Base-by-base conservation (phyloP, 2,888 invertebrate genomes). In the Druceiella hillmani region DNA sequence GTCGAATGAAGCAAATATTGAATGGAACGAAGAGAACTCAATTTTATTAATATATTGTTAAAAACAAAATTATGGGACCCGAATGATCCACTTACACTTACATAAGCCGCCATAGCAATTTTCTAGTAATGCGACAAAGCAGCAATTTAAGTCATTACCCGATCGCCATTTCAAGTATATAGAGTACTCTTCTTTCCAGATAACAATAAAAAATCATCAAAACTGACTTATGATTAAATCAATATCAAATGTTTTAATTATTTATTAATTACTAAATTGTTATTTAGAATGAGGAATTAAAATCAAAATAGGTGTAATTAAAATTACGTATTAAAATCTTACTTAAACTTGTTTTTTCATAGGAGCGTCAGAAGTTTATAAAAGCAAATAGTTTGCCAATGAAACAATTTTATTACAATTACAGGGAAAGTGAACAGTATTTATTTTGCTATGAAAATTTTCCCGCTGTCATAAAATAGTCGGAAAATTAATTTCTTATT, bases 381-480 rank as follows among this genome's bases (percentile, higher is more conserved):
- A 33, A 25, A 33, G 33, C 26, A 33, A 33, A 33, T 33, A 26
- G 33, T 33, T 25, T 34, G 34, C 34, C 27, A 26, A 26, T 34
- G 34, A 34, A 26, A 27, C 34, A 34, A 34, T 34, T 25, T 34
- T 26, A 26, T n/a, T n/a, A n/a, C 17, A 26, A 26, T n/a, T n/a
- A n/a, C n/a, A 34, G 27, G 34, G 25, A 34, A 34, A 34, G 27
- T 34, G 25, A 34, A 34, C 34, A 34, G 34, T 34, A 34, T 33
- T n/a, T n/a, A 22, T 33, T 33, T 33, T 33, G 33, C 33, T 24
- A 33, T 24, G 20, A 24, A 33, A 33, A 24, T 33, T 33, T 33
- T 20, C 33, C 33, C 24, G 20, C 33, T 33, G 20, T 33, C 33
- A 33, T 33, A 33, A 22, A 33, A 24, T 33, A 33, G 24, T 33